A percentile compares a stretch with the other conserved stretches of the same genome.
These are phyloP conservation scores for Lycopodina hypogea DNA, from an alignment of 37 sponge, comb jelly and placozoan species.

Conservation along the genomic window DNA sequence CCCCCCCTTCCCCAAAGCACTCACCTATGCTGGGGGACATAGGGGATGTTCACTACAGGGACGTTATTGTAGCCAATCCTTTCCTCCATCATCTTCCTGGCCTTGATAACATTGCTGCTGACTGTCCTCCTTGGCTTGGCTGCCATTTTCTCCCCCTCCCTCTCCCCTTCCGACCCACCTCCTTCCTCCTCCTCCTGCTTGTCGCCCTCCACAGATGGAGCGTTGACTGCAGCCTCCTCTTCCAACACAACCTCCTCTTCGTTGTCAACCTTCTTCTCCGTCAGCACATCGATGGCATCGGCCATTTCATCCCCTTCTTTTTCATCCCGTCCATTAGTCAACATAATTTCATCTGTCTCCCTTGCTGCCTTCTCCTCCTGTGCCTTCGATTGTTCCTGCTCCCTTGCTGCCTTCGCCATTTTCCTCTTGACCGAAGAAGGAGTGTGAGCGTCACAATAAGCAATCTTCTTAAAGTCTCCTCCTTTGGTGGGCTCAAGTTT, in stretches of 20 bases:
- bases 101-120: constrained; percentile 25
- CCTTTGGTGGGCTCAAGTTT: constrained; percentile 72
- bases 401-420: constrained; percentile 4
- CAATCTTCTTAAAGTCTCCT: constrained; percentile 81
- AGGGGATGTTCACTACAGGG: constrained; percentile 81
- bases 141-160: constrained; percentile 1
- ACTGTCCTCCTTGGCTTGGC: background rate
- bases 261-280: background rate
- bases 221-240: too few relatives aligned
- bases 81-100: constrained; percentile 27
- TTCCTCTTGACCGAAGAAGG: constrained; percentile 62
- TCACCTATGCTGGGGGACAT: constrained; percentile 80
- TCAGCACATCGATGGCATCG: background rate
- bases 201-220: background rate
- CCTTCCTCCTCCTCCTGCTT: background rate
- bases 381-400: constrained; percentile 11
- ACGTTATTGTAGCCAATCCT: constrained; percentile 29
- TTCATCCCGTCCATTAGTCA: background rate
- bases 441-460: constrained; percentile 89
- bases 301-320: background rate
- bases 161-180: background rate
- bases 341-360: background rate
- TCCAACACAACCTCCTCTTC: background rate
- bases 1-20: background rate
- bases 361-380: constrained; percentile 11